phyloP scores from a whole-genome alignment of 2,797 vertebrate species.

The Danio albolineatus region DNA sequence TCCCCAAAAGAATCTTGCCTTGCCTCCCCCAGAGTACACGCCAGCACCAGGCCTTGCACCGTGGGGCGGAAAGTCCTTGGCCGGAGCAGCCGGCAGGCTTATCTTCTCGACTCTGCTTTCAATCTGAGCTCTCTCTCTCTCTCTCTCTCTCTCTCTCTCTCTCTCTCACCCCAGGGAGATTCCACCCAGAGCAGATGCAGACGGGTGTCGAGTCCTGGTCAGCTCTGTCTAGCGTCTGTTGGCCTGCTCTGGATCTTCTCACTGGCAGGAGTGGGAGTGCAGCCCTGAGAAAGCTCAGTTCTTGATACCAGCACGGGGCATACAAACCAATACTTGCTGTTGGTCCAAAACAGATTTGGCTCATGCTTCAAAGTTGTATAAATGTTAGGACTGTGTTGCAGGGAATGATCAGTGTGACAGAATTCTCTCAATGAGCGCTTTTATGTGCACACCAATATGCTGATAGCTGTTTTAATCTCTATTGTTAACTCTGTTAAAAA shows the following conservation, averaged over 20 bases:
- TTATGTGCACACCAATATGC: too few relatives aligned
- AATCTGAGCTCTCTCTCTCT: slow-evolving; percentile 47
- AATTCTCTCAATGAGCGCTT: slow-evolving; percentile 5
- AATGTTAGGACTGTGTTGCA: slow-evolving; percentile 40
- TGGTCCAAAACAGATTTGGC: slow-evolving; percentile 46
- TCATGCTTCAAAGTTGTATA: slow-evolving; percentile 50
- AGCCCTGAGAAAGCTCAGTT: slow-evolving; percentile 53
- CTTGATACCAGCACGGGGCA: slow-evolving; percentile 54
- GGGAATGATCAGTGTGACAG: slow-evolving; percentile 45
- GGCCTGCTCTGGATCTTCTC: slow-evolving; percentile 57
- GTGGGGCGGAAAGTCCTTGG: slow-evolving; percentile 57
- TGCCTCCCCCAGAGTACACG: slow-evolving; percentile 47
- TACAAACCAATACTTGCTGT: slow-evolving; percentile 42
- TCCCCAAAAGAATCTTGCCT: slow-evolving; percentile 33
- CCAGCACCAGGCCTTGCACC: slow-evolving; percentile 52
- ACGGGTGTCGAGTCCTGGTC: slow-evolving; percentile 43
- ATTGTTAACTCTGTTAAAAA: too few relatives aligned
- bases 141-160: too few relatives aligned
- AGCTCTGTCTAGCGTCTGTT: slow-evolving; percentile 47
- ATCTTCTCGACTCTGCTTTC: slow-evolving; percentile 61
- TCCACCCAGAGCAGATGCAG: slow-evolving; percentile 58
- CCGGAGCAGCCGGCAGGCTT: slow-evolving; percentile 45
- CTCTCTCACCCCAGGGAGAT: slow-evolving; percentile 41
- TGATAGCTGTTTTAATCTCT: too few relatives aligned
- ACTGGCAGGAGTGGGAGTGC: slow-evolving; percentile 40